These are phyloP conservation scores for Bugulina stolonifera DNA, from an alignment of 2,888 invertebrate genomes.

Conservation along the genomic window DNA sequence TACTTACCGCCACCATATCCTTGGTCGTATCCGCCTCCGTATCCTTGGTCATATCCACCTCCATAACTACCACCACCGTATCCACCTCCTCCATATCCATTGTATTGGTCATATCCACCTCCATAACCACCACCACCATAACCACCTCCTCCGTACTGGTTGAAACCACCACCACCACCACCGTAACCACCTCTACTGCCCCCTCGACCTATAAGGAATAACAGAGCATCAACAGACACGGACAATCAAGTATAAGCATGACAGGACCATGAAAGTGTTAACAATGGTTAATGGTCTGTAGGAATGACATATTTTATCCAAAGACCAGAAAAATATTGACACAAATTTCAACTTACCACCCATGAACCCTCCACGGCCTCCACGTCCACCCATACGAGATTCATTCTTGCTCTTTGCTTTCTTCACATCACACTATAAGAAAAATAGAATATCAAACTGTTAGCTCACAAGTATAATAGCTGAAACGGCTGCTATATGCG, in stretches of 20 bases:
- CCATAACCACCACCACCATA: not conserved
- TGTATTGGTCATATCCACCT: not conserved
- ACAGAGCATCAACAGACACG: too few relatives aligned
- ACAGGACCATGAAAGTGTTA: too few relatives aligned
- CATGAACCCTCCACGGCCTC: not conserved
- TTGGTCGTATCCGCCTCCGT: constrained; percentile 18
- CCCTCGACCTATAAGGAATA: not conserved
- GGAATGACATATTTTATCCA: too few relatives aligned
- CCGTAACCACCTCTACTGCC: constrained; percentile 17
- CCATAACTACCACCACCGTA: not conserved
- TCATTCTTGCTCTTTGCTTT: constrained; percentile 15
- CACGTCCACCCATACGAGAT: not conserved
- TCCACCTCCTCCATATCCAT: not conserved
- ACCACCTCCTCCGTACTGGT: not conserved
- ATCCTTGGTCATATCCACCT: not conserved
- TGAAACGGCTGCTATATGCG: not conserved
- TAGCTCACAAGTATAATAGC: not conserved
- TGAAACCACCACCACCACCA: not conserved
- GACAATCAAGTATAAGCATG: too few relatives aligned
- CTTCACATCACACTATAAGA: constrained; percentile 14
- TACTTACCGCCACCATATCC: not conserved
- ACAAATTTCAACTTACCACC: too few relatives aligned
- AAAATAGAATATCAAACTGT: not conserved
- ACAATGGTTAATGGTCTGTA: too few relatives aligned
- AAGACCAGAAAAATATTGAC: too few relatives aligned